phyloP scores from a whole-genome alignment of 2,797 vertebrate species.

The Gymnopithys bicolor region DNA sequence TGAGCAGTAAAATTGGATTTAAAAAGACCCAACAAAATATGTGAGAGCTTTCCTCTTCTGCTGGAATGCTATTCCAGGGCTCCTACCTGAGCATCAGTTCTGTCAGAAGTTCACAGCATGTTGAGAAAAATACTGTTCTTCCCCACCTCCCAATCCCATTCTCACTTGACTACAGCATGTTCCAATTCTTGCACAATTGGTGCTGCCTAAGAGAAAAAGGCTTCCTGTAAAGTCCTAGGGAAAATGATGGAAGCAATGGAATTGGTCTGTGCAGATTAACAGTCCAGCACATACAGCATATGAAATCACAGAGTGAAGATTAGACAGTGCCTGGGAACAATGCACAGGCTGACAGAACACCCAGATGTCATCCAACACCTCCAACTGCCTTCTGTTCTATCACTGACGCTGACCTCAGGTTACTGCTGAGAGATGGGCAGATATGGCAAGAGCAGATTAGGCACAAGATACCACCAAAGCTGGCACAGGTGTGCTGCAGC shows the following conservation, averaged over 20 bases:
- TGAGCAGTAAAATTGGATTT: background rate
- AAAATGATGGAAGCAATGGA: background rate
- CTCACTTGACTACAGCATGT: background rate
- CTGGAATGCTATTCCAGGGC: background rate
- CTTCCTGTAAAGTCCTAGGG: background rate
- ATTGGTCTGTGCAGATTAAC: background rate
- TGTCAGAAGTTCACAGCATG: background rate
- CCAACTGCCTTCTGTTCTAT: background rate
- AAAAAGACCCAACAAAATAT: background rate
- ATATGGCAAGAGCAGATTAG: background rate
- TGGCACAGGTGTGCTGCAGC: background rate
- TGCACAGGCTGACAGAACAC: background rate
- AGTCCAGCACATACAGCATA: background rate
- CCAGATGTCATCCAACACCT: background rate
- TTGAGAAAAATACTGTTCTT: background rate
- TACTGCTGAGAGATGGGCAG: background rate
- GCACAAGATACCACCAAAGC: background rate
- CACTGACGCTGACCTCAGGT: background rate
- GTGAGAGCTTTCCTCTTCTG: background rate
- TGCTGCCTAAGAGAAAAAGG: background rate
- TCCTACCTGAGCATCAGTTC: background rate
- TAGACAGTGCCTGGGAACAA: background rate
- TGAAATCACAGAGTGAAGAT: background rate
- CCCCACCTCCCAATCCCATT: background rate
- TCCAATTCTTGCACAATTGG: background rate